Base-by-base conservation (phyloP, 2,113 vertebrate genomes). In the Thunnus thynnus region DNA sequence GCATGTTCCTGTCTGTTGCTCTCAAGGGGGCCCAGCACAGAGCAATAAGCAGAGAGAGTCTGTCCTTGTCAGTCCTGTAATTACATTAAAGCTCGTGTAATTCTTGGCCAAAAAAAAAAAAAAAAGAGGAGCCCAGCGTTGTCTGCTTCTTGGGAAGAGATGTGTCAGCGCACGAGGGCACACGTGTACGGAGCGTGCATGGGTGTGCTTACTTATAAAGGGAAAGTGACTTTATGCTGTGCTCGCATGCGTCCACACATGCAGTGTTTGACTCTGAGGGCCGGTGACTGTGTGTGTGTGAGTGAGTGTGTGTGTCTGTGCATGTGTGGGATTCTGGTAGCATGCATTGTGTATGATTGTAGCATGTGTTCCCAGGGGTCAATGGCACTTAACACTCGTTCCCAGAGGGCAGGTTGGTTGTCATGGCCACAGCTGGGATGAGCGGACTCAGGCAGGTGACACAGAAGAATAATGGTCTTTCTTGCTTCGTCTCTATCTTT, bases 31-130 rank as follows among this genome's bases (percentile, higher is more conserved):
- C 68, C 55, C 55, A 65, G 71, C 64, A 71, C 80, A 79, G 86
- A 89, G 82, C 92, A 92, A 90, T 91, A 87, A 91, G 87, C 89
- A 82, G 82, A 92, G 85, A 92, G 81, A 89, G 79, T 87, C 82
- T 93, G 92, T 88, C 91, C 89, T 94, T 87, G 90, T 89, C 87
- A 88, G 90, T 91, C 88, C 89, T 89, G 82, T 94, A 93, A 94
- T 95, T 93, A 92, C 88, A 92, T 93, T 93, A 92, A 89, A 89
- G 86, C 87, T 82, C 60, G 48, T 92, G 86, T 91, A 82, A 89
- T 89, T 92, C 88, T 89, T 85, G 46, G 61, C 30, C 86, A 77
- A 85, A 79, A 88, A 81, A 83, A 83, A 76, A 84, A 80, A 88
- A 82, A 84, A 82, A 77, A 84, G 47, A 68, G 18, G 14, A 79